Evolutionary conservation across 2,888 invertebrate species (phyloP), one percentile per base, ranked within the genome.

Genomic region (Stegana nigrithorax): DNA sequence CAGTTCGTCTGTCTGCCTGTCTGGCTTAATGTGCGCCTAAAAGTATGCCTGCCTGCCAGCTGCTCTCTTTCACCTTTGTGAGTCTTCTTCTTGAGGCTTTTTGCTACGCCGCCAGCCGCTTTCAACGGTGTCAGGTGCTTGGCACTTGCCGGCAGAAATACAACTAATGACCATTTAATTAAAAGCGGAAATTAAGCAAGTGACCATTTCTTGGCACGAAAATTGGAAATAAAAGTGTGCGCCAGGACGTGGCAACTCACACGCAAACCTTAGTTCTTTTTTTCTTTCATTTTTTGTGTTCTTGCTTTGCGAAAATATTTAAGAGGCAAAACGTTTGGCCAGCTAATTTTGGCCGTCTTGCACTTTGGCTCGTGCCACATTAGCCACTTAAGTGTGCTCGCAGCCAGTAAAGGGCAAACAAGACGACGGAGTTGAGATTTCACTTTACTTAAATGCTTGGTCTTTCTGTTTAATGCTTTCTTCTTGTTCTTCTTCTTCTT

Each of bases 151-250:
- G 32, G 59, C 32, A 55, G 21, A 56, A 56, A 39, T 55, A 23
- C 62, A 55, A 32, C 68, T 75, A 80, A 76, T 78, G 79, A 65
- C 67, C 75, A 70, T 77, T 79, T 76, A 76, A 76, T 76, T 80
- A 76, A 80, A 80, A 71, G 62, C 80, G 77, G 79, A 77, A 80
- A 80, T 80, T 76, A 77, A 70, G 74, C 66, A 67, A 77, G 73
- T 74, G 75, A 67, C 67, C 72, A 69, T 63, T 59, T 67, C 14
- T 32, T 39, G n/a, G n/a, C n/a, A n/a, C n/a, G n/a, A n/a, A n/a
- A n/a, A n/a, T n/a, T n/a, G n/a, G n/a, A n/a, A n/a, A n/a, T n/a
- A n/a, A n/a, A n/a, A n/a, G n/a, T n/a, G n/a, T n/a, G n/a, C n/a
- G n/a, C n/a, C n/a, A n/a, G n/a, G n/a, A n/a, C n/a, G n/a, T n/a